These are phyloP conservation scores for Eilema caniola DNA, from an alignment of 2,888 invertebrate species.

Conservation along the genomic window DNA sequence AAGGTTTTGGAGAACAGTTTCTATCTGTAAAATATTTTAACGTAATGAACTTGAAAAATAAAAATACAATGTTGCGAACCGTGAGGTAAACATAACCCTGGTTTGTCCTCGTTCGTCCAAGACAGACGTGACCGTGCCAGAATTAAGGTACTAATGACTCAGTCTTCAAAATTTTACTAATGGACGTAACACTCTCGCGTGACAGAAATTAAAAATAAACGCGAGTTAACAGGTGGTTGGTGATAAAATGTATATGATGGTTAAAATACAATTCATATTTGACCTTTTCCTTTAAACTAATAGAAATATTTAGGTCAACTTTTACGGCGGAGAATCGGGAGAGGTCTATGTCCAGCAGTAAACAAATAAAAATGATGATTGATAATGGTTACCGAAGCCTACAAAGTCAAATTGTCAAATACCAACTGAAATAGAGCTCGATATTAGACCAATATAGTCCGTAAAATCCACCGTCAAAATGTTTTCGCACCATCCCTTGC, in stretches of 20 bases:
- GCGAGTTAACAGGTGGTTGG: constrained; percentile 19
- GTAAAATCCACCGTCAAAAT: background rate
- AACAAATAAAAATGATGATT: background rate
- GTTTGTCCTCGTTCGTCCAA: constrained; percentile 26
- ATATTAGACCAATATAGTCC: background rate
- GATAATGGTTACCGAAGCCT: background rate
- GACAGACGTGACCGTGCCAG: constrained; percentile 25
- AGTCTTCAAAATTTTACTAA: constrained; percentile 25
- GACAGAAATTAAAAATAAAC: constrained; percentile 24
- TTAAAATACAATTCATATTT: constrained; percentile 13
- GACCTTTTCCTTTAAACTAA: constrained; percentile 18
- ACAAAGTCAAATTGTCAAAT: background rate
- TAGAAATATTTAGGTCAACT: background rate
- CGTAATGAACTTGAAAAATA: background rate
- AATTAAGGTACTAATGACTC: constrained; percentile 29
- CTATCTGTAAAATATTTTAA: background rate
- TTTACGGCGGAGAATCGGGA: background rate
- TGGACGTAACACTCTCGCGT: constrained; percentile 23
- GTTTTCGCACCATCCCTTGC: background rate
- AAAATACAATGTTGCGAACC: constrained; percentile 1
- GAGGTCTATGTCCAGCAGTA: background rate
- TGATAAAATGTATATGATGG: constrained; percentile 9
- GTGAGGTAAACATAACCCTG: constrained; percentile 32
- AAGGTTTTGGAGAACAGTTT: background rate
- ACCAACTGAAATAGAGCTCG: background rate